Base-by-base conservation (phyloP, 2,113 vertebrate species). In the Channa maculata region DNA sequence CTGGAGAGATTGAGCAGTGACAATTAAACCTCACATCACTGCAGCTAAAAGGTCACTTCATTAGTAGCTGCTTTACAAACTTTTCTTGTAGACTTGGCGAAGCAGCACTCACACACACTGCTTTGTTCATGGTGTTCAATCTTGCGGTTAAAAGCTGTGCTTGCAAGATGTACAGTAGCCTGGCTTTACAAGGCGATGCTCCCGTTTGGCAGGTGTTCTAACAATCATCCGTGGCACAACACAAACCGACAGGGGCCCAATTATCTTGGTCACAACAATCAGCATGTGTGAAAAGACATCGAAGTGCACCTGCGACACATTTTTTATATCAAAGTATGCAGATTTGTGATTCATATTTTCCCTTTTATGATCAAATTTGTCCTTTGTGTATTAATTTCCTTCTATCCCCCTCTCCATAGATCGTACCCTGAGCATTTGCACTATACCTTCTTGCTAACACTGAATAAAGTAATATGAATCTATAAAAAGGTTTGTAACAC, bases 401-500 rank as follows among this genome's bases (percentile, higher is more conserved):
- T 83, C 38, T 6, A 39, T 65, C 53, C 39, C 65, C 46, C 39
- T 62, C 60, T 41, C 13, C 52, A 55, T 24, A 43, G 48, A 68
- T 74, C 45, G 63, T 78, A 37, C 71, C 60, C 77, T 67, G 58
- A 44, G 68, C 49, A 14, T 80, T 58, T 64, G 66, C 55, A 72
- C 64, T 60, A 75, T 45, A 71, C 61, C 49, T 53, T 73, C 24
- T 15, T 66, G 59, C 78, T 61, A 73, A 69, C 48, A 49, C 67
- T 67, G 65, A 74, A 73, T 71, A 65, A 63, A 73, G 66, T 68
- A 86, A 82, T 82, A 89, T 75, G 80, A 74, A 70, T 62, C 86
- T 54, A 83, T 77, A 83, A 84, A 82, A 75, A 74, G 72, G 66
- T 85, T 83, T 81, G 86, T 87, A 88, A 44, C 69, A 80, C 69